Evolutionary conservation across 2,113 vertebrate species (phyloP).

Genomic region (Ailuropoda melanoleuca): DNA sequence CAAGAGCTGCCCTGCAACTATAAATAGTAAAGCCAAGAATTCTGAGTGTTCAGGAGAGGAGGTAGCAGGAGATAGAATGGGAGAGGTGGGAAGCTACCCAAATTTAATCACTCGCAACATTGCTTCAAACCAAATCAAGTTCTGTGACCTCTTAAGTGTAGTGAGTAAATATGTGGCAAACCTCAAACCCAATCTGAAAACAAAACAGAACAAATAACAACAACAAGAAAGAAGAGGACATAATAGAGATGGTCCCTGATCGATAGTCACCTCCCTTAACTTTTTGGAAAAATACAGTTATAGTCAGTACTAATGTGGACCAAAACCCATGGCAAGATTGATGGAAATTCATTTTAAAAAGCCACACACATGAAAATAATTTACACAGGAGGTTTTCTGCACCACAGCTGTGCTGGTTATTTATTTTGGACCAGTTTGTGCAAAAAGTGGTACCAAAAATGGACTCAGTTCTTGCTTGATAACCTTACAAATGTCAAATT

Average conservation of each 20-base stretch:
- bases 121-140: slow-evolving; percentile 58
- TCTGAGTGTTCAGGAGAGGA: slow-evolving; percentile 43
- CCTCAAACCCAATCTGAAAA: slow-evolving; percentile 56
- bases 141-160: slow-evolving; percentile 53
- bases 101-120: slow-evolving; percentile 23
- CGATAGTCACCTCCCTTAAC: slow-evolving; percentile 71
- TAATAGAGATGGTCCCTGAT: slow-evolving; percentile 68
- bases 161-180: slow-evolving; percentile 60
- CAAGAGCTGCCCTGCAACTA: slow-evolving; percentile 54
- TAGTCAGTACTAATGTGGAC: slow-evolving; percentile 71
- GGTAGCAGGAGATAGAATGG: slow-evolving; percentile 55
- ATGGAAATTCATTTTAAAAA: slow-evolving; percentile 85
- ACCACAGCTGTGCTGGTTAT: slow-evolving; percentile 82
- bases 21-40: slow-evolving; percentile 74
- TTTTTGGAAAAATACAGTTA: slow-evolving; percentile 75
- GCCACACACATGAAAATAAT: slow-evolving; percentile 88
- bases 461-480: slow-evolving; percentile 69
- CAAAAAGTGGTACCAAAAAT: slow-evolving; percentile 71
- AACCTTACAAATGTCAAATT: slow-evolving; percentile 69
- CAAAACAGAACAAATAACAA: not conserved
- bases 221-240: not conserved
- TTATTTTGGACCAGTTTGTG: slow-evolving; percentile 77
- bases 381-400: slow-evolving; percentile 81
- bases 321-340: slow-evolving; percentile 85
- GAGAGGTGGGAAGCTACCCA: slow-evolving; percentile 49